These are phyloP conservation scores for Naso thynnoides DNA, from an alignment of 2,797 vertebrate genomes.

Conservation along the genomic window DNA sequence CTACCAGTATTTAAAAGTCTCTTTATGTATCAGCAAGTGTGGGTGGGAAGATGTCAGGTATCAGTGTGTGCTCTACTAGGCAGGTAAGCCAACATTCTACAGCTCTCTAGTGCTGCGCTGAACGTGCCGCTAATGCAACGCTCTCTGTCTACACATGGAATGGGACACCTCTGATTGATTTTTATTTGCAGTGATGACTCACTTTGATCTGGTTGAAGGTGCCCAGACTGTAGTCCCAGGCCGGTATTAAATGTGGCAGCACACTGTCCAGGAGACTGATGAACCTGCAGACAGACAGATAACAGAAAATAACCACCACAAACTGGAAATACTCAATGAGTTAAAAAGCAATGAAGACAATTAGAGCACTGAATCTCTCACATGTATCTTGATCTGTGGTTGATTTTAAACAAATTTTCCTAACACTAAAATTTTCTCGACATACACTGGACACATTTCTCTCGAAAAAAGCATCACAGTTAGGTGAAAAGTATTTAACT, in stretches of 20 bases:
- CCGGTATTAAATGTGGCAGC: constrained; percentile 93
- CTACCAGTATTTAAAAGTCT: no score
- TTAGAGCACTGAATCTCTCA: no score
- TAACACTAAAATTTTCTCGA: not conserved
- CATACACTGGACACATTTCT: not conserved
- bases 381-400: no score
- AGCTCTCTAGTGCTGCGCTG: no score
- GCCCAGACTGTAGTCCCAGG: constrained; percentile 96
- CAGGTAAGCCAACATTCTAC: no score
- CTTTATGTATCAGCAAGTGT: no score
- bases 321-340: constrained; percentile 5
- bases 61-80: no score
- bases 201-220: constrained; percentile 98
- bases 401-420: not conserved
- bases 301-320: constrained; percentile 1
- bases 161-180: no score
- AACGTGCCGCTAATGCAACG: no score
- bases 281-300: constrained; percentile 85
- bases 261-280: constrained; percentile 93
- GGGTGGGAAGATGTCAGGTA: no score
- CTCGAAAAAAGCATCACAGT: not conserved
- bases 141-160: no score
- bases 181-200: no score
- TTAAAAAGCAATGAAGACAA: not conserved
- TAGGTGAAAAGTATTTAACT: not conserved